These are phyloP conservation scores for Archilochus colubris DNA, from an alignment of 2,113 vertebrate species.

Conservation along the genomic window DNA sequence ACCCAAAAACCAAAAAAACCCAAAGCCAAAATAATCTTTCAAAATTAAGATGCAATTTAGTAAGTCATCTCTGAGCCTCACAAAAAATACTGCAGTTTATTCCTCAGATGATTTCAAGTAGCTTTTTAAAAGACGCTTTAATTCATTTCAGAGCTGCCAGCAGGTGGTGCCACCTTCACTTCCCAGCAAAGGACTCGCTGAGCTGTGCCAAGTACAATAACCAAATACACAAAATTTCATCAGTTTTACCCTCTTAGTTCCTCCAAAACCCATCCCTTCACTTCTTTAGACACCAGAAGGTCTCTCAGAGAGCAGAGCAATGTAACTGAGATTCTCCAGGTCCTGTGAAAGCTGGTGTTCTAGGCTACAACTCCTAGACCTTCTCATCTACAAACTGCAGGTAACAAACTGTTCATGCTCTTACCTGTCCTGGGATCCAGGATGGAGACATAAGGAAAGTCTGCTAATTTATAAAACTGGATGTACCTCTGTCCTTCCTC, in stretches of 20 bases:
- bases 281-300: background rate
- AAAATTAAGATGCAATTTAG: background rate
- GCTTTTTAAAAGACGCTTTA: background rate
- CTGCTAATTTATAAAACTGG: slow-evolving; percentile 97
- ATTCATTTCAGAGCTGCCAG: background rate
- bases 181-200: background rate
- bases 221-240: background rate
- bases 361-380: background rate
- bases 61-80: background rate
- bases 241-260: background rate
- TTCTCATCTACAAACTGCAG: background rate
- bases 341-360: background rate
- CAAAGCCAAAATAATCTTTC: background rate
- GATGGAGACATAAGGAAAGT: slow-evolving; percentile 98
- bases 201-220: background rate
- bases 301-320: background rate
- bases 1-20: background rate
- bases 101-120: background rate
- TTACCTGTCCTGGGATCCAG: slow-evolving; percentile 96
- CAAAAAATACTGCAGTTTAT: background rate
- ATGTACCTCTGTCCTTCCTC: slow-evolving; percentile 99
- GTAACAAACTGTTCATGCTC: background rate
- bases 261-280: background rate
- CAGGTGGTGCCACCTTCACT: background rate
- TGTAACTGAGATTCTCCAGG: background rate